These are phyloP conservation scores for Eublepharis macularius DNA, from an alignment of 2,113 vertebrate genomes.

Conservation along the genomic window DNA sequence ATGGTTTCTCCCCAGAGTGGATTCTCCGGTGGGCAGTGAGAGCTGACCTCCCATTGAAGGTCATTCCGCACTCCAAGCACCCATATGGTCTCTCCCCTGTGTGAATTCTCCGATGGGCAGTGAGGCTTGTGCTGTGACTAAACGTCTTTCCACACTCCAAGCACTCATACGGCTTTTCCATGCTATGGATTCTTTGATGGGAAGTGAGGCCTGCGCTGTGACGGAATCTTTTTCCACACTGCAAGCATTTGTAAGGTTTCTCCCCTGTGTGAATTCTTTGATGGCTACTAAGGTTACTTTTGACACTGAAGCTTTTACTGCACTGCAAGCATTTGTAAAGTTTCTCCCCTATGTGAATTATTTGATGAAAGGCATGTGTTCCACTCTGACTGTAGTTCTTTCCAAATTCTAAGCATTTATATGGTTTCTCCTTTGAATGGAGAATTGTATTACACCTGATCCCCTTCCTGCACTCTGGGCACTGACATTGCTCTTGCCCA, in stretches of 20 bases:
- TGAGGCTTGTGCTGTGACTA: accelerated
- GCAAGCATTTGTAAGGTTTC: too few relatives aligned
- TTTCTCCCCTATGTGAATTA: too few relatives aligned
- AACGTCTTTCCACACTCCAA: not conserved
- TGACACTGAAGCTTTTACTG: too few relatives aligned
- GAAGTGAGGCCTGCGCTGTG: not conserved
- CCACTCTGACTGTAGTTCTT: too few relatives aligned
- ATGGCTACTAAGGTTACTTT: too few relatives aligned
- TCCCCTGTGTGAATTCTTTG: too few relatives aligned
- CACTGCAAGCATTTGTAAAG: too few relatives aligned
- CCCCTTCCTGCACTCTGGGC: not conserved
- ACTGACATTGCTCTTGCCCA: not conserved
- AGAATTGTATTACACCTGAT: not conserved
- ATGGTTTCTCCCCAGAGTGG: not conserved
- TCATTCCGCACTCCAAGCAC: too few relatives aligned
- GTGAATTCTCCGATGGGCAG: not conserved
- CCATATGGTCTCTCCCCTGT: not conserved
- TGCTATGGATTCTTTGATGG: not conserved
- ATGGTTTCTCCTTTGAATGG: too few relatives aligned
- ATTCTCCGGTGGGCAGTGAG: not conserved
- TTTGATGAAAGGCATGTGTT: too few relatives aligned
- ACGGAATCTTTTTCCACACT: too few relatives aligned
- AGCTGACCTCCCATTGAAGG: not conserved
- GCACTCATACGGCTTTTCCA: not conserved
- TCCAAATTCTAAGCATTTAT: too few relatives aligned